Conservation (phyloP, 2,888 invertebrate species). For the Drosophila macrospina region DNA sequence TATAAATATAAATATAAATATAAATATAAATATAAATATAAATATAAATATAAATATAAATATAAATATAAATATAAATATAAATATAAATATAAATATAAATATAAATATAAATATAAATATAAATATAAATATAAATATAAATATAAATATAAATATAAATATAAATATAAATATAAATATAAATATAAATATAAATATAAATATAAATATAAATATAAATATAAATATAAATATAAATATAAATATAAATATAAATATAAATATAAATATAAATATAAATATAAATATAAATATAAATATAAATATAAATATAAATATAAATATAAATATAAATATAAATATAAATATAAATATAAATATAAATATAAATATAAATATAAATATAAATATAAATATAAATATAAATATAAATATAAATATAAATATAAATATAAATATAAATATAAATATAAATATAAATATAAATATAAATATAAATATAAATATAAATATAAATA, state of each 20-base stretch:
- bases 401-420: constrained; percentile 1
- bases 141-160: constrained; percentile 4
- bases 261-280: constrained; percentile 4
- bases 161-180: constrained; percentile 4
- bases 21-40: too few species aligned
- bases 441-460: constrained; percentile 9
- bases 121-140: constrained; percentile 4
- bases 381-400: constrained; percentile 6
- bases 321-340: constrained; percentile 4
- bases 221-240: constrained; percentile 4
- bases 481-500: constrained; percentile 3
- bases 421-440: constrained; percentile 6
- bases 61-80: not conserved
- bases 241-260: constrained; percentile 4
- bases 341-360: constrained; percentile 4
- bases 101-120: constrained; percentile 4
- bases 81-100: constrained; percentile 1
- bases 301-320: constrained; percentile 4
- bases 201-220: constrained; percentile 4
- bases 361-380: constrained; percentile 5
- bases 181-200: constrained; percentile 4
- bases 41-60: too few species aligned
- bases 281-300: constrained; percentile 4
- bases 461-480: constrained; percentile 5
- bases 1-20: too few species aligned